Percentiles rank a stretch among this genome's conserved stretches.
Evolutionary conservation across 2,797 vertebrate genomes (phyloP).

Genomic region (Poeciliopsis turneri): DNA sequence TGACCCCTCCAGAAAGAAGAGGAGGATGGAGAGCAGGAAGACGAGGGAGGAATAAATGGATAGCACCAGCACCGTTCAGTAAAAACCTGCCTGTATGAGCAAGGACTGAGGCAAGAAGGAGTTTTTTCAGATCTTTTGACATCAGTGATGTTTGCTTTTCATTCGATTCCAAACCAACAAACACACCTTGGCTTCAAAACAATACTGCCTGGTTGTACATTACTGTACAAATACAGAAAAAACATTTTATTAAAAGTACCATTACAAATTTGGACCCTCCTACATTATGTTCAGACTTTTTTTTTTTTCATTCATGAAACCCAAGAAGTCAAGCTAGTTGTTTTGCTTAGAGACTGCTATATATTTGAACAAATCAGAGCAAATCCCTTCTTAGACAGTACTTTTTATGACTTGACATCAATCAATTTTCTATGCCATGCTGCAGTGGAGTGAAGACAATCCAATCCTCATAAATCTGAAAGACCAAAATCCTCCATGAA

Average conservation of each 20-base stretch:
- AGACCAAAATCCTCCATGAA: conserved; percentile 65
- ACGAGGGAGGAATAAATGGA: conserved; percentile 52
- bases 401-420: conserved; percentile 62
- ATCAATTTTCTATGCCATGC: conserved; percentile 71
- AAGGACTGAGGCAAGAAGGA: conserved; percentile 47
- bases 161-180: conserved; percentile 43
- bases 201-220: conserved; percentile 15
- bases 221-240: conserved; percentile 33
- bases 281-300: conserved; percentile 13
- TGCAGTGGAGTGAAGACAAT: conserved; percentile 76
- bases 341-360: conserved; percentile 39
- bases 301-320: conserved; percentile 34
- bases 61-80: conserved; percentile 75
- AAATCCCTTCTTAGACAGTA: conserved; percentile 45
- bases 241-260: conserved; percentile 17
- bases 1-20: conserved; percentile 78
- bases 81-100: conserved; percentile 46
- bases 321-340: conserved; percentile 35
- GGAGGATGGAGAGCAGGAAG: conserved; percentile 31
- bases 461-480: conserved; percentile 65
- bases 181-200: conserved; percentile 40
- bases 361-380: conserved; percentile 41
- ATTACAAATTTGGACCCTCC: conserved; percentile 26
- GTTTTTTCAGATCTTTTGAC: conserved; percentile 43
- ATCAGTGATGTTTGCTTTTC: conserved; percentile 63